Evolutionary conservation across 92 coral and sea anemone species (phyloP), one percentile per base, ranked within the genome.

Genomic region (Montipora capitata): DNA sequence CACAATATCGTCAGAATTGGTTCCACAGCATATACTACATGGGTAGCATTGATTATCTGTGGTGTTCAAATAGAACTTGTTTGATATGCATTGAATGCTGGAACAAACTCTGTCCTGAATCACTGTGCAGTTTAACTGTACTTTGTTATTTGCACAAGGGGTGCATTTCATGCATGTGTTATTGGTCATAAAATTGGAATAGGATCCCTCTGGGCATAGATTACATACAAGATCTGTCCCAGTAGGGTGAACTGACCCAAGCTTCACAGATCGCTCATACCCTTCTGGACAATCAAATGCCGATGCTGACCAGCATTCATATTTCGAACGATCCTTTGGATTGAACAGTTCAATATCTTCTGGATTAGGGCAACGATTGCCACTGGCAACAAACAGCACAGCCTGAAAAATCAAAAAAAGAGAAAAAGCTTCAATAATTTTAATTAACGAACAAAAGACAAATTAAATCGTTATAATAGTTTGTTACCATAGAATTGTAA

Each of bases 21-120:
- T 8, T 49, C 54, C 57, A 40, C 85, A 54, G 65, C 85, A 81
- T 18, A 68, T 77, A 68, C 40, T 56, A 3, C 85, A 81, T 8
- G 51, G 41, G 5, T 81, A 52, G 10, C 85, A 81, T 62, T 68
- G 41, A 9, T 40, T 6, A 40, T 81, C 85, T 49, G 68, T 81
- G 40, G 12, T 17, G 16, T 81, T 81, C 6, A 81, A 68, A 61
- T 81, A 81, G 17, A 8, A 54, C 15, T 52, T 5, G 0, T 15
- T 38, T 38, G 85, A 81, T 38, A 68, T 54, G 68, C 85, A 81
- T 0, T 9, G 35, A 27, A 27, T 16, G 5, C 18, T 69, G 11
- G 67, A 51, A 35, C 85, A 81, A 10, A 20, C 15, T 68, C 67
- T 40, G 67, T 81, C 85, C 20, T 48, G n/a, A 20, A 4, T 14